Base-by-base conservation (phyloP, 2,888 invertebrate species). In the Cerastoderma edule region DNA sequence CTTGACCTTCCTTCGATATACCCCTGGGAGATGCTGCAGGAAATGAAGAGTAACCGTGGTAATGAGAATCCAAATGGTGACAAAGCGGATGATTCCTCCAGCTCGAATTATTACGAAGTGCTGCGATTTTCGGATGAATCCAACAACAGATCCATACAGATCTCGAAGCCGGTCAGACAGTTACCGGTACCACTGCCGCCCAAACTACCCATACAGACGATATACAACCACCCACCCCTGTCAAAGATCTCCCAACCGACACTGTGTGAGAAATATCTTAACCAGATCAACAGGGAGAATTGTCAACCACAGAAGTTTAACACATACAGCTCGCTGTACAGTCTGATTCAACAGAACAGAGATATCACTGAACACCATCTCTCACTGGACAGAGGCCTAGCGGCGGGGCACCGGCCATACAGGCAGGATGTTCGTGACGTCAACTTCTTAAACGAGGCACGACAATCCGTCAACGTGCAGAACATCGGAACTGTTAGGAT, bases 61-160 rank as follows among this genome's bases (percentile, higher is more conserved):
- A 30, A 33, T 16, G 67, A 32, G 19, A 28, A 24, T 13, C 2
- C 50, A n/a, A 57, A 32, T 57, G 53, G 53, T n/a, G 68, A 67
- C n/a, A 78, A 72, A 54, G 46, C 44, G 16, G 75, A 75, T 32
- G 78, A 81, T 39, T 74, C 54, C 22, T 63, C 32, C 16, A 78
- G 81, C 48, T 78, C 81, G 48, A 75, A 78, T 46, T 78, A 81
- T 39, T 81, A 81, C 35, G 81, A 81, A 63, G 73, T 78, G 54
- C 44, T 81, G 24, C 35, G 53, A 28, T 67, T 68, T 63, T 54
- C 68, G 8, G 75, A 78, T 35, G 73, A 69, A 54, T 22, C 2
- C 8, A 50, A 30, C 19, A 66, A 5, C n/a, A 39, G 48, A 63
- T 27, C 60, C 27, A 30, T 10, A 0, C 48, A 13, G 13, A 46